A percentile compares a stretch with the other conserved stretches of the same genome.
These are phyloP conservation scores for Apamea anceps DNA, from an alignment of 2,888 invertebrate genomes.

Conservation along the genomic window DNA sequence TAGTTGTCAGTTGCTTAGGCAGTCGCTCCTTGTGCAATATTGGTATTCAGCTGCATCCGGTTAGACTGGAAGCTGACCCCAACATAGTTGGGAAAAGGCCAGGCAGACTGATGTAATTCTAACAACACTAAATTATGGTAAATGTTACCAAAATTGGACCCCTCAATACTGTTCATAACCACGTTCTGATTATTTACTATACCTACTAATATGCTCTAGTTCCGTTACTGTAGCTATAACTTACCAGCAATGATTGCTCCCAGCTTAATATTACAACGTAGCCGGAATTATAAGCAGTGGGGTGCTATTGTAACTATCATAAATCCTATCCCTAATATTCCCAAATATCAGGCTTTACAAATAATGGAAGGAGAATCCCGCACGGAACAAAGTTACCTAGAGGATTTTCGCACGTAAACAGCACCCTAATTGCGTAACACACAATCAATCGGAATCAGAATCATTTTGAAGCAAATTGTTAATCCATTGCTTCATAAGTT, in stretches of 20 bases:
- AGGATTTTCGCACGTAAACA: neutral
- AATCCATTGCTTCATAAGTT: too few relatives aligned
- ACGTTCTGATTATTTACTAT: slow-evolving; percentile 16
- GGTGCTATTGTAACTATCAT: slow-evolving; percentile 32
- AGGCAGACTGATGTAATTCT: neutral
- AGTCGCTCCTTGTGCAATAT: neutral
- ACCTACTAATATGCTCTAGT: slow-evolving; percentile 20
- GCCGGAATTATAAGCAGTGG: slow-evolving; percentile 36
- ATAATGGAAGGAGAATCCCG: neutral
- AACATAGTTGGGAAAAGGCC: neutral
- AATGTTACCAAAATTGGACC: neutral
- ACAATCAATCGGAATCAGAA: too few relatives aligned
- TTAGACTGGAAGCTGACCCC: neutral
- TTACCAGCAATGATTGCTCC: slow-evolving; percentile 29
- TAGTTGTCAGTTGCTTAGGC: neutral
- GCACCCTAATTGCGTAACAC: too few relatives aligned
- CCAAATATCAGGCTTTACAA: neutral
- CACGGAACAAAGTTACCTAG: neutral
- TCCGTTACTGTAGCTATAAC: slow-evolving; percentile 24
- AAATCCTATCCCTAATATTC: slow-evolving; percentile 29
- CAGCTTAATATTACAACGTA: slow-evolving; percentile 35
- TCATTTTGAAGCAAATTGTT: too few relatives aligned
- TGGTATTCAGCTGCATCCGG: neutral
- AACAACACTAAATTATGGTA: neutral
- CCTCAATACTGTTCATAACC: neutral